phyloP scores from a whole-genome alignment of 2,113 vertebrate species.

The Cairina moschata region DNA sequence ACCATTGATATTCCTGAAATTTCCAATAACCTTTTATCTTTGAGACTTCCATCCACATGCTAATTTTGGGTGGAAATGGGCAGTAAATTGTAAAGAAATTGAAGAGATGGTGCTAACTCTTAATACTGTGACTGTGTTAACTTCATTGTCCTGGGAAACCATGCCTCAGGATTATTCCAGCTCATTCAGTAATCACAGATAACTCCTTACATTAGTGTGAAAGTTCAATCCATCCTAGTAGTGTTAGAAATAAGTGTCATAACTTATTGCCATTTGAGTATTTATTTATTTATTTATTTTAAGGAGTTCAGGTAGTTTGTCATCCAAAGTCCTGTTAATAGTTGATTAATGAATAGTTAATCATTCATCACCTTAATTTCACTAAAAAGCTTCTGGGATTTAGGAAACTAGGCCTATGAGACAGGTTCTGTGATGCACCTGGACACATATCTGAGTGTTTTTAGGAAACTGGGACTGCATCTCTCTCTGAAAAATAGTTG shows the following conservation, averaged over 20 bases:
- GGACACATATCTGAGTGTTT: not conserved
- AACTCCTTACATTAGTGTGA: not conserved
- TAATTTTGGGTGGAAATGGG: not conserved
- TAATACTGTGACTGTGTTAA: not conserved
- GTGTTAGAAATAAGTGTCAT: not conserved
- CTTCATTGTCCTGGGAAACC: not conserved
- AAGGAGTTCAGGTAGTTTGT: not conserved
- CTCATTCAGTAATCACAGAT: not conserved
- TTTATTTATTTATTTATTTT: not conserved
- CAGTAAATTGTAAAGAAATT: not conserved
- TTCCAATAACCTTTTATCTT: not conserved
- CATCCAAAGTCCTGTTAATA: not conserved
- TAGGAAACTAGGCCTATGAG: not conserved
- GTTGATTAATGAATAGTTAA: not conserved
- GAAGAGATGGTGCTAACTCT: not conserved
- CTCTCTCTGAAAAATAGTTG: not conserved
- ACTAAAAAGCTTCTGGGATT: not conserved
- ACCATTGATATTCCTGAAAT: not conserved
- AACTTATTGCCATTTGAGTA: not conserved
- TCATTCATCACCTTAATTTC: not conserved
- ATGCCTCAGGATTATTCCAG: not conserved
- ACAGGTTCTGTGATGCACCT: not conserved
- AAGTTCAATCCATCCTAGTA: not conserved
- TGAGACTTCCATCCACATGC: not conserved
- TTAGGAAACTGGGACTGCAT: not conserved